These are phyloP conservation scores for Erebia epiphron DNA, from an alignment of 2,888 invertebrate species.

Conservation along the genomic window DNA sequence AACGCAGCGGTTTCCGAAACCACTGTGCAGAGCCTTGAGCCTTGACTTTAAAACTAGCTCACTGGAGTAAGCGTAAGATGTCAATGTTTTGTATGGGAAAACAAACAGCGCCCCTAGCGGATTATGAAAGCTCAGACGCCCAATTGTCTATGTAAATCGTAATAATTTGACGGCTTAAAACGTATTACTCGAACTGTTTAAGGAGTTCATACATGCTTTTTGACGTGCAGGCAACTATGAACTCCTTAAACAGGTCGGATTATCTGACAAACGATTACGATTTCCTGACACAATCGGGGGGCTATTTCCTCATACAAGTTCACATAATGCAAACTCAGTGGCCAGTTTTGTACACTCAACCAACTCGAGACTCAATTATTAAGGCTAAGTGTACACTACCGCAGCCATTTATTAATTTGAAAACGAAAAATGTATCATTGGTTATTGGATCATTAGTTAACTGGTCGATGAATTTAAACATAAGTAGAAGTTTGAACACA, in stretches of 20 bases:
- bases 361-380: not conserved
- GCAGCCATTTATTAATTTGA: conserved; percentile 7
- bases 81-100: not conserved
- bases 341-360: not conserved
- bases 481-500: conserved; percentile 24
- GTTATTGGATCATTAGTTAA: not conserved
- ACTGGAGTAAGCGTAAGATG: not conserved
- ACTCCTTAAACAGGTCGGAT: too few relatives aligned
- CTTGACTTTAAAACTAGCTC: not conserved
- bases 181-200: too few relatives aligned
- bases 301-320: not conserved
- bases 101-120: too few relatives aligned
- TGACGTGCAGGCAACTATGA: too few relatives aligned
- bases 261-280: too few relatives aligned
- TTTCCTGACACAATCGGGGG: too few relatives aligned
- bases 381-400: conserved; percentile 21
- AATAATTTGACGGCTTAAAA: not conserved
- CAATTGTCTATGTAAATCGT: too few relatives aligned
- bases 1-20: conserved; percentile 29
- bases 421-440: not conserved
- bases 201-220: too few relatives aligned
- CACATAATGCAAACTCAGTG: not conserved
- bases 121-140: too few relatives aligned
- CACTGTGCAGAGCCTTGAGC: conserved; percentile 14
- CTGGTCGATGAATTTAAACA: not conserved